phyloP scores from a whole-genome alignment of 2,113 vertebrate genomes.

The Gorsachius goisagi region DNA sequence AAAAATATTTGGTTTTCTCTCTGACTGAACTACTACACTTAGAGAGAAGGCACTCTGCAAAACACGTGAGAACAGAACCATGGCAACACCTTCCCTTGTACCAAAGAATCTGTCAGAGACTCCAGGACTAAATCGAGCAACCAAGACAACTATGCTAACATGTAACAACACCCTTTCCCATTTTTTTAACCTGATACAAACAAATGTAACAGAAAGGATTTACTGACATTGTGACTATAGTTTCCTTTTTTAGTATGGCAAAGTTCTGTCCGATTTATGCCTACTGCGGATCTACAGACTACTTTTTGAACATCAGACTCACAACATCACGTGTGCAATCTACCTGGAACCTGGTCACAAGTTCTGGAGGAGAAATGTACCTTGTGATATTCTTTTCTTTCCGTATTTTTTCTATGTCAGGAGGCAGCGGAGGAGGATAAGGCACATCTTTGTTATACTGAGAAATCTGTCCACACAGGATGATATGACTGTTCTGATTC shows the following conservation, averaged over 20 bases:
- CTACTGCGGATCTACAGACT: background rate
- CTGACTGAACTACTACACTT: background rate
- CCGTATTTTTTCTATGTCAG: conserved; percentile 73
- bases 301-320: background rate
- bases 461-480: conserved; percentile 96
- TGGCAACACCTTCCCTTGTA: background rate
- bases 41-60: background rate
- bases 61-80: background rate
- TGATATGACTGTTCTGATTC: conserved; percentile 86
- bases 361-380: conserved; percentile 50
- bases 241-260: background rate
- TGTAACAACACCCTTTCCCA: background rate
- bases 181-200: background rate
- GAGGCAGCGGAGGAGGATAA: conserved; percentile 88
- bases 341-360: background rate
- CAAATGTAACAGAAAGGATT: background rate
- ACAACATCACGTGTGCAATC: background rate
- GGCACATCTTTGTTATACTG: conserved; percentile 94
- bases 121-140: background rate
- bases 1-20: background rate
- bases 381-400: conserved; percentile 83
- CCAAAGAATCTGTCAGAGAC: background rate
- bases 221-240: background rate
- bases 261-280: fast-evolving
- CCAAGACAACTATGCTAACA: background rate